Conservation (phyloP, 2,888 invertebrate species). For the Asteroscopus sphinx region DNA sequence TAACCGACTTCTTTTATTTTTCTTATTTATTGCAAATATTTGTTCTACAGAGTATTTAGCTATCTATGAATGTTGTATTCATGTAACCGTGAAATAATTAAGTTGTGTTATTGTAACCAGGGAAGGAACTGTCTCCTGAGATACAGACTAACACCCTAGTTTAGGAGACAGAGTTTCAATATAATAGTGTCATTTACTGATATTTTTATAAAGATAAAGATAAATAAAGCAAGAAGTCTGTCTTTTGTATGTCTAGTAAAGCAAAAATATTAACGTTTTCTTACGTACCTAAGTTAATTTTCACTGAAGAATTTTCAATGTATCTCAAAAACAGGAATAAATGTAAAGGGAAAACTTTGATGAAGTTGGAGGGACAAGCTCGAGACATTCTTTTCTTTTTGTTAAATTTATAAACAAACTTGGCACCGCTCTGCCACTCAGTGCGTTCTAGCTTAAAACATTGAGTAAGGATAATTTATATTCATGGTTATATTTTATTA, state of each 20-base stretch:
- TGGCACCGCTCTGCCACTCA: conserved; percentile 39
- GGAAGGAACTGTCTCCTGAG: no score
- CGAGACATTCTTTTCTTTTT: conserved; percentile 48
- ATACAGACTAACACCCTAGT: no score
- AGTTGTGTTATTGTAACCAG: no score
- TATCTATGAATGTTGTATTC: no score
- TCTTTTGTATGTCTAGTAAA: not conserved
- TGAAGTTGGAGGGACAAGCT: conserved; percentile 42
- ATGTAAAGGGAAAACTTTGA: conserved; percentile 54
- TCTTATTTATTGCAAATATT: no score
- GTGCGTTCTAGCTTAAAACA: conserved; percentile 44
- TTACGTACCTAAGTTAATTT: conserved; percentile 22
- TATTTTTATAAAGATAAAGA: no score
- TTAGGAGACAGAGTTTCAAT: no score
- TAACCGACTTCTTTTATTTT: no score
- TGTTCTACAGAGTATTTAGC: no score
- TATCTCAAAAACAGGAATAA: conserved; percentile 51
- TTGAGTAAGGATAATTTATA: conserved; percentile 47
- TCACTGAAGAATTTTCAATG: conserved; percentile 34
- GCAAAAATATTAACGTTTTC: conserved; percentile 11
- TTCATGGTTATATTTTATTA: conserved; percentile 17
- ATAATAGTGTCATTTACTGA: no score
- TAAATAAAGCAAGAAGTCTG: no score
- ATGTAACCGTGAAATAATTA: no score
- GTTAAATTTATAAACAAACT: conserved; percentile 55